Conservation (phyloP, 2,113 vertebrate genomes). For the Nycticryphes semicollaris region DNA sequence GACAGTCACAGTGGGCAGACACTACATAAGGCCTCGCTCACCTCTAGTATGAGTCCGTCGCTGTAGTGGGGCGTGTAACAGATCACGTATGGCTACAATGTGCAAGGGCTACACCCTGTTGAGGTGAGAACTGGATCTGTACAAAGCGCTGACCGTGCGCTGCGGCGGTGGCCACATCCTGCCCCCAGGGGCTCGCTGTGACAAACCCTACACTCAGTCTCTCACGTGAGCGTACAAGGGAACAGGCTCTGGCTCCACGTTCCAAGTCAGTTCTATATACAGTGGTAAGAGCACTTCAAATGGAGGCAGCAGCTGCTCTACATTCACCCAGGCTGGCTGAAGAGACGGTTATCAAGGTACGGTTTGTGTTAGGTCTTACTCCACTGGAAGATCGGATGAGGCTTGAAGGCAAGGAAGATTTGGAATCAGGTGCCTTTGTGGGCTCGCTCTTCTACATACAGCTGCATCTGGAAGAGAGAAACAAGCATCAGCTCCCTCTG, state of each 20-base stretch:
- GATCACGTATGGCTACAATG: no score
- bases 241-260: conserved; percentile 39
- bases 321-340: conserved; percentile 17
- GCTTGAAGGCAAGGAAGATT: neutral
- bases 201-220: neutral
- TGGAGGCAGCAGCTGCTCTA: conserved; percentile 49
- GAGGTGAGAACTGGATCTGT: neutral
- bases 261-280: conserved; percentile 31
- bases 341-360: neutral
- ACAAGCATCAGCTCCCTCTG: neutral
- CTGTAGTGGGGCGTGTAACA: neutral
- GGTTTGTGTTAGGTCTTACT: neutral
- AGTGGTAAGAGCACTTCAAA: conserved; percentile 77
- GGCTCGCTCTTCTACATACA: conserved; percentile 94
- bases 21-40: conserved; percentile 13
- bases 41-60: neutral
- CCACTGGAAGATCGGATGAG: conserved; percentile 16
- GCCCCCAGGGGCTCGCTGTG: neutral
- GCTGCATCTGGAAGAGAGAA: conserved; percentile 86
- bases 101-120: neutral
- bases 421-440: conserved; percentile 84
- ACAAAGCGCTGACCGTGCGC: neutral
- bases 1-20: conserved; percentile 44
- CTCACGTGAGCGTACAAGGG: neutral
- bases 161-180: neutral